Evolutionary conservation across 2,113 vertebrate genomes (phyloP).

Genomic region (Laticauda laticaudata): DNA sequence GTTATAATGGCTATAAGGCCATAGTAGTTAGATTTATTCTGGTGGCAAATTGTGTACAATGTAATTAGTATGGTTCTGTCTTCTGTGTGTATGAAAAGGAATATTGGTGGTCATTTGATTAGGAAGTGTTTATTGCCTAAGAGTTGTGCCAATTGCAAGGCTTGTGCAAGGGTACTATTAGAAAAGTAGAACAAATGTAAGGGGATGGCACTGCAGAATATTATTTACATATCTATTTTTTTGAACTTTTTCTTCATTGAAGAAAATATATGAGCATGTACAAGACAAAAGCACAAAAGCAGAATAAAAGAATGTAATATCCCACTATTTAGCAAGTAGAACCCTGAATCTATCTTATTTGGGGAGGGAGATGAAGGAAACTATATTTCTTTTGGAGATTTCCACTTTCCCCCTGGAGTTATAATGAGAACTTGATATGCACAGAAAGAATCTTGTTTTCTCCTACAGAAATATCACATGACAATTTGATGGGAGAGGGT

Average conservation of each 20-base stretch:
- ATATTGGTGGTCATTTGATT: conserved; percentile 23
- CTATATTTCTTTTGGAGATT: not conserved
- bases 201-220: not conserved
- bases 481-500: not conserved
- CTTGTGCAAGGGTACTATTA: not conserved
- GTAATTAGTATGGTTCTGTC: not conserved
- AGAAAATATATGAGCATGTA: not conserved
- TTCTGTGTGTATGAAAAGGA: not conserved
- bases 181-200: not conserved
- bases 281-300: not conserved
- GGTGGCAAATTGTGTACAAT: not conserved
- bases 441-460: not conserved
- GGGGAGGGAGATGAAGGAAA: not conserved
- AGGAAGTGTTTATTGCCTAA: conserved; percentile 3
- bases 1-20: conserved; percentile 4
- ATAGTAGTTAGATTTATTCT: not conserved
- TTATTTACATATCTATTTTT: conserved; percentile 13
- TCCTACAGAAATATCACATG: conserved; percentile 6
- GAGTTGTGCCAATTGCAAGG: not conserved
- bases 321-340: conserved; percentile 26
- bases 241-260: not conserved
- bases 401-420: not conserved
- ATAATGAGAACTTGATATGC: not conserved
- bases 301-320: conserved; percentile 5
- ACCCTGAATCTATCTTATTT: not conserved